Percentiles rank a stretch among this genome's conserved stretches.
Evolutionary conservation across 2,797 vertebrate genomes (phyloP).

Genomic region (Myotis planiceps): DNA sequence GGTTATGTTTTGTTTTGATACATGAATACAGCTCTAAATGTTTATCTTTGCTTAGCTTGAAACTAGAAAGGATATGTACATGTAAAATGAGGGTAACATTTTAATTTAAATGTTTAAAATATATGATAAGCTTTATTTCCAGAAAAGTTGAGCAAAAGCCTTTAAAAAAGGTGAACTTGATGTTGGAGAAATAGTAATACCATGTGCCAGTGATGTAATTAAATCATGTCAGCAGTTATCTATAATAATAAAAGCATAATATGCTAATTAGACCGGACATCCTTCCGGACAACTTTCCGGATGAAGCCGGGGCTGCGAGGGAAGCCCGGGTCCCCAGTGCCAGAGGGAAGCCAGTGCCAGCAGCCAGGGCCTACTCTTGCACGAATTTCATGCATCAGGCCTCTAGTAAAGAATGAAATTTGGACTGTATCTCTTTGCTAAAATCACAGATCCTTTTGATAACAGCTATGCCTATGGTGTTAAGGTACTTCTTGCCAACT

Average conservation of each 20-base stretch:
- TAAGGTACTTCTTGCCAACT: not conserved
- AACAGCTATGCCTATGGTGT: not conserved
- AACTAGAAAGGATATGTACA: conserved; percentile 28
- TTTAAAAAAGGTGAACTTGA: not conserved
- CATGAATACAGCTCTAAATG: conserved; percentile 8
- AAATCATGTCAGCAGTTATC: conserved; percentile 14
- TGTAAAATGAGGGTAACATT: not conserved
- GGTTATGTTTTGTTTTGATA: conserved; percentile 20
- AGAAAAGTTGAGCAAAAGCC: not conserved
- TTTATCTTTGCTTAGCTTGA: not conserved
- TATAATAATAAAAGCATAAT: not conserved
- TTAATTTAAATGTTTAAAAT: conserved; percentile 25
- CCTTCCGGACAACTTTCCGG: too few relatives aligned
- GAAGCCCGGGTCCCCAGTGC: too few relatives aligned
- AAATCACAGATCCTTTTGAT: not conserved
- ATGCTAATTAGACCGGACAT: too few relatives aligned
- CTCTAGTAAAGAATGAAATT: not conserved
- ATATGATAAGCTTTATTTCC: conserved; percentile 2
- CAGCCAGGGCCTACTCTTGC: too few relatives aligned
- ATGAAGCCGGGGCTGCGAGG: too few relatives aligned
- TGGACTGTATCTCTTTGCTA: not conserved
- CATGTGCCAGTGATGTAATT: not conserved
- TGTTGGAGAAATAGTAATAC: not conserved
- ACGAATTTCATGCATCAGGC: too few relatives aligned
- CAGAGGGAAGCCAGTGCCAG: too few relatives aligned